Evolutionary conservation across 2,113 vertebrate species (phyloP), one percentile per base, ranked within the genome.

Genomic region (Corapipo altera): DNA sequence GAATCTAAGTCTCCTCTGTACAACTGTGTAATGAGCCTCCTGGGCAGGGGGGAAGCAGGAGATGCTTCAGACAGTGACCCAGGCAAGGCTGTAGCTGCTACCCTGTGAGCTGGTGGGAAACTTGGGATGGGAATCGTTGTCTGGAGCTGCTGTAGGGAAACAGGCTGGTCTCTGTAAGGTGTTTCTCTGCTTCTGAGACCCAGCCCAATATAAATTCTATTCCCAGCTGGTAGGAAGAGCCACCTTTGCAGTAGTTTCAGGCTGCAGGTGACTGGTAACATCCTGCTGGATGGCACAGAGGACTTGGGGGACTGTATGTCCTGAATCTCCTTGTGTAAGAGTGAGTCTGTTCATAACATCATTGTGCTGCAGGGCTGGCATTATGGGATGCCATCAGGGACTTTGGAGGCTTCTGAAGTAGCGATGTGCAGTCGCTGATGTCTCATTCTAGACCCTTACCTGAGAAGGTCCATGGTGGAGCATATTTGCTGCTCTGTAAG

Each of bases 11-110:
- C 55, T 35, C 1, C 1, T 72, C 62, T 26, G 33, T 39, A 5
- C 0, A 8, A 4, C 5, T 7, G 33, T 2, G 5, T 48, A 6
- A 79, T 11, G 5, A 88, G 66, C 43, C 78, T 64, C 3, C 0
- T 26, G 48, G 52, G 6, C 8, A 9, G 22, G 5, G 62, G 19
- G 30, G 24, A 23, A 61, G 72, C 58, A 35, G 59, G 69, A 61
- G n/a, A 4, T 57, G 46, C 32, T 65, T 93, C 49, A 6, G 27
- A 33, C 0, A 0, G 41, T 24, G 88, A 28, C 65, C 35, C 41
- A 54, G 26, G 51, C 39, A 28, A 41, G 39, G 72, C 79, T 82
- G 74, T 27, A 57, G 67, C 37, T 85, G 6, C 74, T 28, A 41
- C 15, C 16, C 49, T 41, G 21, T 2, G 17, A 37, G 46, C 2